These are phyloP conservation scores for Heptranchias perlo DNA, from an alignment of 2,113 vertebrate species.

Conservation along the genomic window DNA sequence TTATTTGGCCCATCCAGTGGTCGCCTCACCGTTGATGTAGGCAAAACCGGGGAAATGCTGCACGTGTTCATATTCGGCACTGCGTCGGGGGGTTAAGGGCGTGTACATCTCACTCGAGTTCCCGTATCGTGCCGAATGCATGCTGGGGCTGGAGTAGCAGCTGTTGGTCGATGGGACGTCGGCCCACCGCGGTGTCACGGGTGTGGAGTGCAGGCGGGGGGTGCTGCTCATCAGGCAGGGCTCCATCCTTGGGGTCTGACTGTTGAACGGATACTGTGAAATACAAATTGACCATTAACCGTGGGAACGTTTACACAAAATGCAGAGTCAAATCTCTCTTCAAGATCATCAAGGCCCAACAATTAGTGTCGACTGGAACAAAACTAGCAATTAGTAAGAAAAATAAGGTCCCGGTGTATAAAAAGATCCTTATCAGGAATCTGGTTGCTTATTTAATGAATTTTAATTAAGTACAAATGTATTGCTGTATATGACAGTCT, in stretches of 20 bases:
- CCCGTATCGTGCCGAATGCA: slow-evolving; percentile 85
- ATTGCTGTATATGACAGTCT: no score
- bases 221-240: slow-evolving; percentile 87
- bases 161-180: slow-evolving; percentile 83
- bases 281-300: slow-evolving; percentile 41
- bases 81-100: slow-evolving; percentile 79
- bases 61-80: slow-evolving; percentile 95
- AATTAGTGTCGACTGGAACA: no score
- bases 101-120: slow-evolving; percentile 88
- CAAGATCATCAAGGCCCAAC: no score
- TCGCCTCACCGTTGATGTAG: slow-evolving; percentile 95
- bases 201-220: slow-evolving; percentile 81
- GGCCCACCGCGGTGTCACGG: slow-evolving; percentile 87
- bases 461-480: no score
- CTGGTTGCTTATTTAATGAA: no score
- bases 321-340: background rate
- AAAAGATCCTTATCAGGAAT: background rate
- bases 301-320: background rate
- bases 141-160: slow-evolving; percentile 84
- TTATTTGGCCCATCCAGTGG: slow-evolving; percentile 93
- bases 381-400: background rate
- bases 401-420: background rate
- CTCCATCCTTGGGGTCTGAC: slow-evolving; percentile 90
- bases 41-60: slow-evolving; percentile 98
- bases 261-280: slow-evolving; percentile 86